These are phyloP conservation scores for Euura saliciscinereae DNA, from an alignment of 1,140 invertebrate species.

Conservation along the genomic window DNA sequence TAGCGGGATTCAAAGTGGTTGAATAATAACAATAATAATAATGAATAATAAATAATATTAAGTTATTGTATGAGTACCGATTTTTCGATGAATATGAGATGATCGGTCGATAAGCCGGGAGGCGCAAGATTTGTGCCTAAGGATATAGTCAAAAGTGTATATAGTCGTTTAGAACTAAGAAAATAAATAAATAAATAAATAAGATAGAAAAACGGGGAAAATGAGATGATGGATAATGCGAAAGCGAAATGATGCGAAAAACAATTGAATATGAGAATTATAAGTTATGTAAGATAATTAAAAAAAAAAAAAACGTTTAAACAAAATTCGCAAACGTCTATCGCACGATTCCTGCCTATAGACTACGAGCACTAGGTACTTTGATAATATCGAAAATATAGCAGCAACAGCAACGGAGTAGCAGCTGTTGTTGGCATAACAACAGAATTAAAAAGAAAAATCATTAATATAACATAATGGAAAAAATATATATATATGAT, in stretches of 20 bases:
- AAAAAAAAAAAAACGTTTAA: no score
- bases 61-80: no score
- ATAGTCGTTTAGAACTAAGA: conserved; percentile 21
- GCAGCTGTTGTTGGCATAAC: no score
- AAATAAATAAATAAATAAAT: conserved; percentile 20
- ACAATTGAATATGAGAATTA: no score
- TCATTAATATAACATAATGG: no score
- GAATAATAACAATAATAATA: neutral
- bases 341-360: neutral
- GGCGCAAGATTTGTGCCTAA: conserved; percentile 28
- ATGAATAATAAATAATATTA: neutral
- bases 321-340: neutral
- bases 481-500: no score
- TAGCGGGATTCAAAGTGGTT: neutral
- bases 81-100: no score
- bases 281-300: no score
- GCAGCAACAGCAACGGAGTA: neutral
- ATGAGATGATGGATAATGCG: neutral
- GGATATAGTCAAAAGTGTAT: conserved; percentile 26
- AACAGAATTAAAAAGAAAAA: no score
- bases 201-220: conserved; percentile 10
- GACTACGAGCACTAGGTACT: neutral
- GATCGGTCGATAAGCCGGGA: conserved; percentile 21
- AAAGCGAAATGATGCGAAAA: no score
- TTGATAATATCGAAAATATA: no score